Evolutionary conservation across 1,140 invertebrate genomes (phyloP).

Genomic region (Lepidurus packardi): DNA sequence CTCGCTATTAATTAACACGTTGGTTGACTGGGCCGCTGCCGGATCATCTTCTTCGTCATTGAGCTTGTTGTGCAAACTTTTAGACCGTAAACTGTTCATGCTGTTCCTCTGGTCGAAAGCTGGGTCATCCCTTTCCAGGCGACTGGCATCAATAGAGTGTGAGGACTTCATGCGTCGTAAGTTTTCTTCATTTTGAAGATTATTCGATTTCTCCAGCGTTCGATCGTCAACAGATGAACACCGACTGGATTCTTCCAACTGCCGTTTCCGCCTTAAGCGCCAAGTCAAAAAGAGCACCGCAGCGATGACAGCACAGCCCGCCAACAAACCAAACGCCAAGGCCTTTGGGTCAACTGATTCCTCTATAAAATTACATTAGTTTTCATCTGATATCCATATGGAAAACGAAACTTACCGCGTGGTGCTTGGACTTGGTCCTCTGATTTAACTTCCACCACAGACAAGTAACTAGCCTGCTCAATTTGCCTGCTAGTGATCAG

Average conservation of each 20-base stretch:
- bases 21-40: not conserved
- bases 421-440: not conserved
- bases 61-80: conserved; percentile 26
- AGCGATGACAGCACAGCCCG: conserved; percentile 35
- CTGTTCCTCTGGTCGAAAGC: not conserved
- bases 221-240: conserved; percentile 44
- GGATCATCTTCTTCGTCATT: conserved; percentile 20
- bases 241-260: conserved; percentile 42
- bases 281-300: conserved; percentile 36
- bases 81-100: conserved; percentile 15
- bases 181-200: conserved; percentile 83
- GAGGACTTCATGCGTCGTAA: conserved; percentile 54
- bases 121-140: conserved; percentile 20
- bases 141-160: conserved; percentile 35
- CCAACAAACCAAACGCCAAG: conserved; percentile 20
- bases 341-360: not conserved
- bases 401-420: not conserved
- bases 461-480: not conserved
- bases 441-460: not conserved
- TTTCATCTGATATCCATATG: not conserved
- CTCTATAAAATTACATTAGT: not conserved
- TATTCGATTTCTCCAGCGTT: conserved; percentile 68
- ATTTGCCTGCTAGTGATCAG: not conserved
- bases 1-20: not conserved
- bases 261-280: conserved; percentile 27